These are phyloP conservation scores for Tinamus guttatus DNA, from an alignment of 2,113 vertebrate species.

Conservation along the genomic window DNA sequence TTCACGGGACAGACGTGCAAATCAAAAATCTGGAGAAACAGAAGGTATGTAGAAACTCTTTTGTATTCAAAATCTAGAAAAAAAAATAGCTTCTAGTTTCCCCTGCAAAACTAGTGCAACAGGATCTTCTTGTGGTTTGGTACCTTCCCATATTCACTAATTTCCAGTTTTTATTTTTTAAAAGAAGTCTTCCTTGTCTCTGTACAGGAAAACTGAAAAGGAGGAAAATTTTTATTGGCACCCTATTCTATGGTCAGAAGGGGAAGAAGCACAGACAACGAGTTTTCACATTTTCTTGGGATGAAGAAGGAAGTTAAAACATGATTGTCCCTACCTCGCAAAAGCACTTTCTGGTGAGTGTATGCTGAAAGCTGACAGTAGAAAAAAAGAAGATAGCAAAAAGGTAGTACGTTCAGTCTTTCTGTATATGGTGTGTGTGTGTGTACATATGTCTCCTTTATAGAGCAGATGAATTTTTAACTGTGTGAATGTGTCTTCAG, in stretches of 20 bases:
- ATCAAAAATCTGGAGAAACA: background rate
- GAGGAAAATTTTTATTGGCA: background rate
- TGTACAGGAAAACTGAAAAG: background rate
- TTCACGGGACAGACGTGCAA: conserved; percentile 7
- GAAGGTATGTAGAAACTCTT: background rate
- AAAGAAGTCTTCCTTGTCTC: background rate
- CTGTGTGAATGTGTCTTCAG: no score
- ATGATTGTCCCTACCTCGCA: background rate
- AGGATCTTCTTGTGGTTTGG: background rate
- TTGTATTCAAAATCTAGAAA: conserved; percentile 13
- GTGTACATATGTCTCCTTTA: background rate
- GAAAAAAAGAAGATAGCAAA: background rate
- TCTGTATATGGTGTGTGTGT: background rate
- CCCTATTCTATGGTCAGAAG: background rate
- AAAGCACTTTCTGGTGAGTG: conserved; percentile 48
- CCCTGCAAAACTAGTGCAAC: rapidly evolving
- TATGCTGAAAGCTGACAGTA: background rate
- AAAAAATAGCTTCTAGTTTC: background rate
- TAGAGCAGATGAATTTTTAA: background rate
- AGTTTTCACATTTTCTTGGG: background rate
- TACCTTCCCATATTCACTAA: background rate
- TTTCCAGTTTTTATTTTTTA: background rate
- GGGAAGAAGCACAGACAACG: background rate
- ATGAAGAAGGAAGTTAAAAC: conserved; percentile 60
- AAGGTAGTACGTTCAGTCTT: background rate